Conservation (phyloP, 1,140 invertebrate genomes). For the Latrodectus geometricus region DNA sequence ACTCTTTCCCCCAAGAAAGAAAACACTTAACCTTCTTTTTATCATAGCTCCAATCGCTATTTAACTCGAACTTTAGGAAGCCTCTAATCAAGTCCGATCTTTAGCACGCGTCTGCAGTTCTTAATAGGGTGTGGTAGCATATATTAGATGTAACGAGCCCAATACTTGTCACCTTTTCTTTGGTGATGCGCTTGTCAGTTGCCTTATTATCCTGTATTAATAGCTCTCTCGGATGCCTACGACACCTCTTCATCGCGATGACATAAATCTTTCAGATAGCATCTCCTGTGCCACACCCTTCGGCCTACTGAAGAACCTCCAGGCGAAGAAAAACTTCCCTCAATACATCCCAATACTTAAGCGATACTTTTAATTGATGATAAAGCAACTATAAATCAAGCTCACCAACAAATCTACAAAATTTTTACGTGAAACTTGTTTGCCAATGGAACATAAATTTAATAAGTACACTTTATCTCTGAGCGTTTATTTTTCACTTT, state of each 20-base stretch:
- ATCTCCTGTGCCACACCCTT: conserved; percentile 24
- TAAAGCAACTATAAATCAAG: no score
- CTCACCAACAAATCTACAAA: no score
- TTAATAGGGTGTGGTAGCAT: conserved; percentile 46
- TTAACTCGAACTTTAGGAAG: conserved; percentile 1
- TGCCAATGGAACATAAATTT: no score
- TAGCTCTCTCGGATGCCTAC: conserved; percentile 18
- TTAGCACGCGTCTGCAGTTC: conserved; percentile 9
- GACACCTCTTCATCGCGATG: conserved; percentile 35
- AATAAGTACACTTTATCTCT: no score
- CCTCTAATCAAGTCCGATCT: conserved; percentile 27
- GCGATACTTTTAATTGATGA: no score
- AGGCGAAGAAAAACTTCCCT: no score
- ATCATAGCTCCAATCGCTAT: conserved; percentile 10
- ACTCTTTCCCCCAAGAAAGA: conserved; percentile 1
- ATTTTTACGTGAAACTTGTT: no score
- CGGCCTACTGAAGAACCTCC: no score
- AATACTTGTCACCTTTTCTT: conserved; percentile 32
- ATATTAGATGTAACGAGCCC: conserved; percentile 11
- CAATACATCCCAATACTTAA: no score
- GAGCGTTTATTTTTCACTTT: no score
- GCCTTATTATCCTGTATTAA: conserved; percentile 52
- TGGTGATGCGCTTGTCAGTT: conserved; percentile 36
- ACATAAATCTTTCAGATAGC: conserved; percentile 42
- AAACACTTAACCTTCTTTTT: conserved; percentile 26